These are phyloP conservation scores for Schizopygopsis malacanthus DNA, from an alignment of 2,797 vertebrate genomes.

Conservation along the genomic window DNA sequence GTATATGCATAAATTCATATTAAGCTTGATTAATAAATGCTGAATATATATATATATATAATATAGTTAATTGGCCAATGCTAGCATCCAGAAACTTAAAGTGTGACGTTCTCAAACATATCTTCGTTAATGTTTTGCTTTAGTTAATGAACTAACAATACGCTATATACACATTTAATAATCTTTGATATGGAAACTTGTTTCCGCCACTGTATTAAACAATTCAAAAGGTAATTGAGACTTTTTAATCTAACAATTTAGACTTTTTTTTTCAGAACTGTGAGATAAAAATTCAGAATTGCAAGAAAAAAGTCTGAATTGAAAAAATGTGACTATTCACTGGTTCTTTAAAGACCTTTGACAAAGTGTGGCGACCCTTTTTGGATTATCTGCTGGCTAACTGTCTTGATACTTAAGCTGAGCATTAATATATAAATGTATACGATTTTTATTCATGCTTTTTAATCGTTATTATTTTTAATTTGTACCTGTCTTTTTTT, in stretches of 20 bases:
- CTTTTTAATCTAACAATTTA: neutral
- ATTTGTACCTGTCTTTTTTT: too few species aligned
- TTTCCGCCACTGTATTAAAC: neutral
- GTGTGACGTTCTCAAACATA: neutral
- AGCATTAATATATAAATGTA: too few species aligned
- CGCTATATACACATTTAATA: neutral
- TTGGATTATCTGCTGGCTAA: too few species aligned
- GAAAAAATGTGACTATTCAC: too few species aligned
- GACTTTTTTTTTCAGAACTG: neutral
- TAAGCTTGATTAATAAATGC: neutral
- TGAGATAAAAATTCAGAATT: neutral
- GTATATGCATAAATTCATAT: neutral
- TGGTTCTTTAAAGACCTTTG: too few species aligned
- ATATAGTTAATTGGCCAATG: neutral
- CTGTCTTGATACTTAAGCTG: too few species aligned
- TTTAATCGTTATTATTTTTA: too few species aligned
- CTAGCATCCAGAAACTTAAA: neutral
- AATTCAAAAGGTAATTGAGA: neutral
- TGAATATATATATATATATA: neutral
- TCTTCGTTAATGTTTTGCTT: neutral
- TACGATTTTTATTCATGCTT: too few species aligned
- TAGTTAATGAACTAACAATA: neutral
- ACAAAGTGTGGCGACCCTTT: too few species aligned
- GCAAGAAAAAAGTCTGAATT: neutral
- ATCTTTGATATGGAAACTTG: neutral